phyloP scores from a whole-genome alignment of 2,113 vertebrate genomes.

The Antechinus flavipes region DNA sequence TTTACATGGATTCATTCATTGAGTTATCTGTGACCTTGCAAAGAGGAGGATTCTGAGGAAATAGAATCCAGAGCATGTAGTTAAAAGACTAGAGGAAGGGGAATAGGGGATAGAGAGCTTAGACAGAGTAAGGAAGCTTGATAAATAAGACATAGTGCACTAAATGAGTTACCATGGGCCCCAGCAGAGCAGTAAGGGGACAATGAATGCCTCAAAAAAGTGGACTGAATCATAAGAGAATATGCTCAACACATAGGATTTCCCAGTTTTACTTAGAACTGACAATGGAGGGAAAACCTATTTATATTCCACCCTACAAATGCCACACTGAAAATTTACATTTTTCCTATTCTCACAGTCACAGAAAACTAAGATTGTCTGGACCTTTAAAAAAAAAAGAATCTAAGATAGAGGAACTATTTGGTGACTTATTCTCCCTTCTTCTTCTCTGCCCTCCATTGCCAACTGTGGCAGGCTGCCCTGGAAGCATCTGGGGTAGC shows the following conservation, averaged over 20 bases:
- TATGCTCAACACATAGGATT: neutral
- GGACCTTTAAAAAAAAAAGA: neutral
- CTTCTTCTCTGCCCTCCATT: neutral
- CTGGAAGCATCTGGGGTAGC: constrained; percentile 24
- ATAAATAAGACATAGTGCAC: neutral
- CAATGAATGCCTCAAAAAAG: neutral
- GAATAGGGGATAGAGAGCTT: neutral
- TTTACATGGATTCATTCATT: neutral
- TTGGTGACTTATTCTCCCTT: neutral
- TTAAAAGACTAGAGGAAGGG: neutral
- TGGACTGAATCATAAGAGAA: neutral
- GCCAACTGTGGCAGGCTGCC: constrained; percentile 26
- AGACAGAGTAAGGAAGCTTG: neutral
- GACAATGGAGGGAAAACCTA: neutral
- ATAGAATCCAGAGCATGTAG: neutral
- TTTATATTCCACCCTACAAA: neutral
- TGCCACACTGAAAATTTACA: neutral
- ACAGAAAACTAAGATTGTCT: neutral
- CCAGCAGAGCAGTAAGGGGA: neutral
- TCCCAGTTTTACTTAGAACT: neutral
- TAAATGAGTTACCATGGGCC: neutral
- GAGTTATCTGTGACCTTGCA: neutral
- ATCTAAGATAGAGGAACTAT: neutral
- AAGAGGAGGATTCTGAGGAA: neutral
- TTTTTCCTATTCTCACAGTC: neutral